These are phyloP conservation scores for Acronicta alni DNA, from an alignment of 2,888 invertebrate genomes.

Conservation along the genomic window DNA sequence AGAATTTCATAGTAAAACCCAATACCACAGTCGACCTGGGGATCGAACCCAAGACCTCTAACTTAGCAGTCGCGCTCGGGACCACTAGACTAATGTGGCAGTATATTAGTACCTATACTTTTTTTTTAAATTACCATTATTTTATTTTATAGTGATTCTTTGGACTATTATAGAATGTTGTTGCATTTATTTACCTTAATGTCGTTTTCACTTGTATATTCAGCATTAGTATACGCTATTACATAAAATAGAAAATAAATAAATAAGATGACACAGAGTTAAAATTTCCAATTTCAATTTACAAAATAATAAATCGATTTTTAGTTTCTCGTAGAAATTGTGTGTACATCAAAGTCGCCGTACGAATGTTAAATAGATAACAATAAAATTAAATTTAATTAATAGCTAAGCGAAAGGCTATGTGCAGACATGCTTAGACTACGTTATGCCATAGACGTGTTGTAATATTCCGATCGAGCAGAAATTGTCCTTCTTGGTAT, in stretches of 20 bases:
- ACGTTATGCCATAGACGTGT: conserved; percentile 17
- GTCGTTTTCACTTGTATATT: too few relatives aligned
- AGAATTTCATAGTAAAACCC: too few relatives aligned
- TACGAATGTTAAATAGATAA: conserved; percentile 37
- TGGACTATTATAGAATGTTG: too few relatives aligned
- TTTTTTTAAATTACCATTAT: too few relatives aligned
- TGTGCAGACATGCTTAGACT: conserved; percentile 32
- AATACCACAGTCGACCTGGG: too few relatives aligned
- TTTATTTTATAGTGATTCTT: too few relatives aligned
- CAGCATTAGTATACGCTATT: conserved; percentile 6
- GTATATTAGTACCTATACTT: too few relatives aligned
- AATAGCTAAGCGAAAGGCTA: conserved; percentile 47
- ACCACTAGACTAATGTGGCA: too few relatives aligned
- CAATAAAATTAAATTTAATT: conserved; percentile 53
- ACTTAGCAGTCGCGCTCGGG: too few relatives aligned
- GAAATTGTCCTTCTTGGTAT: conserved; percentile 12
- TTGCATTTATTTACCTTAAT: too few relatives aligned
- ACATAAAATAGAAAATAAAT: conserved; percentile 26
- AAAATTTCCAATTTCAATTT: conserved; percentile 31
- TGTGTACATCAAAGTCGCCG: conserved; percentile 47
- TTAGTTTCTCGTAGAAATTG: conserved; percentile 23
- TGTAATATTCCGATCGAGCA: background rate
- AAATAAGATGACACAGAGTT: conserved; percentile 30
- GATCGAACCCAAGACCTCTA: too few relatives aligned
- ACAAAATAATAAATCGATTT: conserved; percentile 29